Conservation (phyloP, 2,797 vertebrate genomes). For the Pteronotus mesoamericanus region DNA sequence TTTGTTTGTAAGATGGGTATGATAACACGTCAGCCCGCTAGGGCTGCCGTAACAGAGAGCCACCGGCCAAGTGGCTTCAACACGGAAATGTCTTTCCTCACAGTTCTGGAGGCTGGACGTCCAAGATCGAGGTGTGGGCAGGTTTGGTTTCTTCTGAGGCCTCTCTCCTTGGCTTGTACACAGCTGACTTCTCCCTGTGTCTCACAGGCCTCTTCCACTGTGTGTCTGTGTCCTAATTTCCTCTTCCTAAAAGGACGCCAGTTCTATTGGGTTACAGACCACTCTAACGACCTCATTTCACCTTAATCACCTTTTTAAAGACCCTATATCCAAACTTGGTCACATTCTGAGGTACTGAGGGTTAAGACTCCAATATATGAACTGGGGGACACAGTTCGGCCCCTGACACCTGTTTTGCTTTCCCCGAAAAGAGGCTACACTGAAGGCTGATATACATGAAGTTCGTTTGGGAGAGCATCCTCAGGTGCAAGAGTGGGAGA, state of each 20-base stretch:
- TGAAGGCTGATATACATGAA: not conserved
- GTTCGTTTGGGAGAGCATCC: too few species aligned
- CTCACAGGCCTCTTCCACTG: not conserved
- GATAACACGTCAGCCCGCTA: not conserved
- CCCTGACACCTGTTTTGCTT: not conserved
- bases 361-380: not conserved
- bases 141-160: not conserved
- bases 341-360: not conserved
- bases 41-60: not conserved
- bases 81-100: not conserved
- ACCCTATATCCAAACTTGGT: not conserved
- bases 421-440: not conserved
- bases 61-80: not conserved
- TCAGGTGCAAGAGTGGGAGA: not conserved
- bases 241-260: not conserved
- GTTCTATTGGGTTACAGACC: not conserved
- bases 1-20: not conserved
- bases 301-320: not conserved
- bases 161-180: not conserved
- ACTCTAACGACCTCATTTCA: not conserved
- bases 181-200: rapidly evolving
- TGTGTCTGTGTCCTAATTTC: not conserved
- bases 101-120: not conserved
- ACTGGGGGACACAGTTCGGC: not conserved
- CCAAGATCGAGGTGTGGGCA: not conserved